Evolutionary conservation across 1,140 invertebrate species (phyloP), one percentile per base, ranked within the genome.

Genomic region (Mamestra configurata): DNA sequence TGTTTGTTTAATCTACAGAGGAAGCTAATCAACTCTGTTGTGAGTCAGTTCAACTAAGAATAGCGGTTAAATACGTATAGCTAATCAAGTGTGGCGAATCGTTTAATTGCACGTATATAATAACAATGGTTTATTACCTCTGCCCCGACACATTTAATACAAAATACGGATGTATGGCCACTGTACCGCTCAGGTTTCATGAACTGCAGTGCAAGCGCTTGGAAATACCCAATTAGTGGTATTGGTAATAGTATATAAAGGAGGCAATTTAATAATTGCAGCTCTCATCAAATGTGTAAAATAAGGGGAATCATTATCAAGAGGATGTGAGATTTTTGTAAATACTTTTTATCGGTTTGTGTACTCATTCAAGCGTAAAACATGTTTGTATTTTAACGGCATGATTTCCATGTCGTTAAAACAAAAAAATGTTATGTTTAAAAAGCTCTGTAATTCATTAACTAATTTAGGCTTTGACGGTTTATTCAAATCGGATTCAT

Each of bases 11-110:
- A 84, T 84, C 71, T 77, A 79, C 80, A 80, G 43, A 82, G 84
- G 86, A 86, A 89, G 82, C 80, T 88, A 87, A 88, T 88, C 84
- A 83, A 80, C 80, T 79, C 59, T 81, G 76, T 78, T 84, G 77
- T 75, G 61, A 73, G 31, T 73, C 57, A 70, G 35, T 68, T 43
- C 13, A 77, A 37, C 72, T 61, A 59, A 10, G 71, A 77, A 59
- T 73, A 66, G 53, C 55, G 35, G n/a, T 49, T 57, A 68, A 72
- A 64, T 64, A 68, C 68, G 57, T 59, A 68, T 55, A 55, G 51
- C n/a, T 53, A 46, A 72, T 77, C 73, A 61, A 66, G 51, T 71
- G 75, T 75, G 20, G 31, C 79, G 35, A 83, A 81, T 79, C 70
- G 51, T 55, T 78, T 82, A 71, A 83, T 81, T 80, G 76, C 77